phyloP scores from a whole-genome alignment of 2,113 vertebrate species.

The Taurulus bubalis region DNA sequence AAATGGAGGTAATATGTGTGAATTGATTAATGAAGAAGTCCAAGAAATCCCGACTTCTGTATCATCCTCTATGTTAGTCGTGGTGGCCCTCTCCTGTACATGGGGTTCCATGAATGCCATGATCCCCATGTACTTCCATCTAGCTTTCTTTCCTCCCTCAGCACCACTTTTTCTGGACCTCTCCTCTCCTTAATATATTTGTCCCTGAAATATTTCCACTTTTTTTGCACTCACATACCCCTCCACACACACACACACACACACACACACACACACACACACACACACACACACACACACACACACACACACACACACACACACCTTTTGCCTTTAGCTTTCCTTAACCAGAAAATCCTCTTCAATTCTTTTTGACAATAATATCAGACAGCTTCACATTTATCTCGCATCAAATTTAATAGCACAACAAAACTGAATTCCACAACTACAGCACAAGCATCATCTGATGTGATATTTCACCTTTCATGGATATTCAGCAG shows the following conservation, averaged over 20 bases:
- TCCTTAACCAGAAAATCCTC: conserved; percentile 6
- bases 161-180: no score
- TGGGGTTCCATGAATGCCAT: no score
- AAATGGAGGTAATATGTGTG: no score
- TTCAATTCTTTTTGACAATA: conserved; percentile 18
- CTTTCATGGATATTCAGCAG: conserved; percentile 1
- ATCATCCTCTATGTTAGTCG: no score
- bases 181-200: no score
- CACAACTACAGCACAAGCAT: background rate
- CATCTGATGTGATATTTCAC: conserved; percentile 9
- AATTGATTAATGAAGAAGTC: no score
- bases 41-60: no score
- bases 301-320: conserved; percentile 23
- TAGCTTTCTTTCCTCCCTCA: no score
- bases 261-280: conserved; percentile 3
- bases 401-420: conserved; percentile 25
- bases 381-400: background rate
- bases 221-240: no score
- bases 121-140: no score
- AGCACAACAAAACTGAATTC: conserved; percentile 4
- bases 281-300: conserved; percentile 6
- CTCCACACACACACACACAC: background rate
- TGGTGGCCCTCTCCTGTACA: no score
- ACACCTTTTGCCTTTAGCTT: conserved; percentile 10
- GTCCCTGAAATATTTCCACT: no score